Percentiles rank a stretch among this genome's conserved stretches.
phyloP scores from a whole-genome alignment of 1,140 invertebrate species.

The Carposina sasakii region DNA sequence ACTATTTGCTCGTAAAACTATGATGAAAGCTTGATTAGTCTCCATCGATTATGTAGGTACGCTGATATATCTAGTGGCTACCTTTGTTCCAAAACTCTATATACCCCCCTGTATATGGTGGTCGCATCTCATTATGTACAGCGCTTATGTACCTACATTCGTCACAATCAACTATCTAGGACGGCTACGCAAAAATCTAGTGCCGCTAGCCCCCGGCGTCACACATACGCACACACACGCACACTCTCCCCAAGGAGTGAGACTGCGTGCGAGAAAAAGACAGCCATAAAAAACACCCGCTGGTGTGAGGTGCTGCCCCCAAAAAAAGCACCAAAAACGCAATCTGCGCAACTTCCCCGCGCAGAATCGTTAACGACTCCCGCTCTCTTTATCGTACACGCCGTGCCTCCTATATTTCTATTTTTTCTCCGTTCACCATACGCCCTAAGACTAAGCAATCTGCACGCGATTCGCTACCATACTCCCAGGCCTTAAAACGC shows the following conservation, averaged over 20 bases:
- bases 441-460: slow-evolving; percentile 55
- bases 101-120: slow-evolving; percentile 50
- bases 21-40: slow-evolving; percentile 69
- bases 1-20: too few species aligned
- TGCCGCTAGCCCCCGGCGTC: slow-evolving; percentile 55
- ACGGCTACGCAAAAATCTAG: slow-evolving; percentile 69
- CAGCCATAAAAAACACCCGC: slow-evolving; percentile 66
- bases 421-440: slow-evolving; percentile 66
- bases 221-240: slow-evolving; percentile 36
- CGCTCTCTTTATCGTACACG: slow-evolving; percentile 70
- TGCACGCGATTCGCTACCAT: slow-evolving; percentile 24
- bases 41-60: slow-evolving; percentile 49
- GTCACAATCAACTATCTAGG: slow-evolving; percentile 57
- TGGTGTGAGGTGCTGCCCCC: slow-evolving; percentile 68
- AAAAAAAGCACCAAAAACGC: slow-evolving; percentile 72
- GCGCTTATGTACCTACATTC: slow-evolving; percentile 35
- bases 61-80: slow-evolving; percentile 5
- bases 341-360: slow-evolving; percentile 71
- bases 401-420: slow-evolving; percentile 71
- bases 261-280: slow-evolving; percentile 65
- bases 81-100: slow-evolving; percentile 60
- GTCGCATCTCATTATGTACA: slow-evolving; percentile 68
- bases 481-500: background rate
- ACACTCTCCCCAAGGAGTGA: slow-evolving; percentile 37
- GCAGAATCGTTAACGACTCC: slow-evolving; percentile 71